Base-by-base conservation (phyloP, 2,888 invertebrate genomes). In the Coleophora deauratella region DNA sequence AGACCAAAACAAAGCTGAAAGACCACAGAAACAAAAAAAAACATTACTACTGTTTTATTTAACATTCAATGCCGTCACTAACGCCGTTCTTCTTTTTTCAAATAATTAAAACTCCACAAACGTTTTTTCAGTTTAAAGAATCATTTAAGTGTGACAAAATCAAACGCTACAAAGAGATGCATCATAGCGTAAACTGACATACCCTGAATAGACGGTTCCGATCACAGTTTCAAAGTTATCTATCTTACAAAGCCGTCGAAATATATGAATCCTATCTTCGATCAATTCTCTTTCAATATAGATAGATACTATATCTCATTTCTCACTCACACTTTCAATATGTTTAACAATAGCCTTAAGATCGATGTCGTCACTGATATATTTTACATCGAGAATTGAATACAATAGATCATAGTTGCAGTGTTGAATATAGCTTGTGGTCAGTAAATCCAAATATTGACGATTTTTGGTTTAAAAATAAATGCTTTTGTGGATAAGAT, bases 191-290 rank as follows among this genome's bases (percentile, higher is more conserved):
- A 11, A 31, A 35, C 11, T 35, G 27, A 11, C 35, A 27, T 27
- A 35, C 9, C n/a, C 8, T 35, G 33, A 34, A 37, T 15, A 59
- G 66, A 57, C 57, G 50, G 49, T 50, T 53, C 55, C 61, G 67
- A 71, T 71, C 59, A 71, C 66, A 45, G 43, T 54, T 62, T 66
- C 66, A 74, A 72, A 69, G 69, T 57, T 43, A 48, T 60, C 54
- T 59, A 40, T 43, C 12, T 35, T 61, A 76, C 67, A 76, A 76
- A 66, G 44, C 63, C 59, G 59, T 62, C 64, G 66, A 72, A 67
- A 72, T 55, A 35, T 51, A 54, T 68, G 68, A 73, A 78, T 72
- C 59, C 54, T 78, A 80, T 78, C 77, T 50, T 43, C 38, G 55
- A 69, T 71, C 64, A 57, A 57, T 57, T 55, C 44, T 30, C 53